Conservation (phyloP, 2,888 invertebrate genomes). For the Erpobdella octoculata region DNA sequence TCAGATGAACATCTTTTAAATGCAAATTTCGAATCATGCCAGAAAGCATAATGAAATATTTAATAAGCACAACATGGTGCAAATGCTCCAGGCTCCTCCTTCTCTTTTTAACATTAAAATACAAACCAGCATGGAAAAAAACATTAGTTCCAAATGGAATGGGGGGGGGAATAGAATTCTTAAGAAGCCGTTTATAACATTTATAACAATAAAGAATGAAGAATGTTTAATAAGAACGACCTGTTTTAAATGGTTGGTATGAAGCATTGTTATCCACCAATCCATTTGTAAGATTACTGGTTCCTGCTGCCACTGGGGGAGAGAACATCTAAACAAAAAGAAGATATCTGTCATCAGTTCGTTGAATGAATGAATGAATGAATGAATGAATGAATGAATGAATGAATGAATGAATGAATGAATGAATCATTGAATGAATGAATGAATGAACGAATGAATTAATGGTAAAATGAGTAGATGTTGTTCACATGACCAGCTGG, state of each 20-base stretch:
- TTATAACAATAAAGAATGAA: too few relatives aligned
- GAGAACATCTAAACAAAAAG: conserved; percentile 22
- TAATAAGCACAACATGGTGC: too few relatives aligned
- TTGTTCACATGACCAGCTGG: not conserved
- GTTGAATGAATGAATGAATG: not conserved
- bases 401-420: not conserved
- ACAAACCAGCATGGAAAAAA: too few relatives aligned
- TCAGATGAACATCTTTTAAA: too few relatives aligned
- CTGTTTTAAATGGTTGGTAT: conserved; percentile 15
- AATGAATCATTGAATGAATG: not conserved
- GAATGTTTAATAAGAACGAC: too few relatives aligned
- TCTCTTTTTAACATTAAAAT: too few relatives aligned
- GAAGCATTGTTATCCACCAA: not conserved
- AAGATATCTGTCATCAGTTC: not conserved
- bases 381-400: not conserved
- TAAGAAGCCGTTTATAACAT: too few relatives aligned
- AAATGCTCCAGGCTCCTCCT: too few relatives aligned
- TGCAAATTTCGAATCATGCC: too few relatives aligned
- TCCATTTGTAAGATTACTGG: conserved; percentile 4
- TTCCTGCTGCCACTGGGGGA: conserved; percentile 12
- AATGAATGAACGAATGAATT: not conserved
- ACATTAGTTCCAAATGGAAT: too few relatives aligned
- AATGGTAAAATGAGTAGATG: not conserved
- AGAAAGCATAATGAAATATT: too few relatives aligned
- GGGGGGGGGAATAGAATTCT: too few relatives aligned